Evolutionary conservation across 2,888 invertebrate species (phyloP).

Genomic region (Trachelus stipa): DNA sequence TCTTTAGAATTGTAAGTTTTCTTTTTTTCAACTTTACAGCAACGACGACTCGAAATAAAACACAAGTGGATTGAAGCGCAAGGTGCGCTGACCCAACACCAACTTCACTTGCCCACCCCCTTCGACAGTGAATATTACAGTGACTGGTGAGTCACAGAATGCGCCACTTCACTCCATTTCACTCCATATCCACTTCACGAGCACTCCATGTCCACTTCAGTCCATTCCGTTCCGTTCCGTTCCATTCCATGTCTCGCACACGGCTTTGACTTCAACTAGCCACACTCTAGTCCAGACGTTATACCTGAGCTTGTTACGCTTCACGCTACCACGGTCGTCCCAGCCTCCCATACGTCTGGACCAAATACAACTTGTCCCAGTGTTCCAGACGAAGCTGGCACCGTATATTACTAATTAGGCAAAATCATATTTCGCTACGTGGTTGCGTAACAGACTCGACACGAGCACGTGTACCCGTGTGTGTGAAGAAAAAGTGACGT

Average conservation of each 20-base stretch:
- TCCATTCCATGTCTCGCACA: slow-evolving; percentile 20
- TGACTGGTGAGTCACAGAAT: slow-evolving; percentile 41
- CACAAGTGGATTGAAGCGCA: slow-evolving; percentile 22
- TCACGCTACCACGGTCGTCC: slow-evolving; percentile 35
- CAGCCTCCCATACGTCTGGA: slow-evolving; percentile 37
- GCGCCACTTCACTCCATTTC: slow-evolving; percentile 17
- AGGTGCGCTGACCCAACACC: slow-evolving; percentile 54
- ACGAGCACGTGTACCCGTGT: too few species aligned
- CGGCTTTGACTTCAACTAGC: slow-evolving; percentile 1
- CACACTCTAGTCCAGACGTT: slow-evolving; percentile 21
- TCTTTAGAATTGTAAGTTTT: too few species aligned
- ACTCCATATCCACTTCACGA: slow-evolving; percentile 12
- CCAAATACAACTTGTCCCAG: not conserved
- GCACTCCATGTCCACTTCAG: not conserved
- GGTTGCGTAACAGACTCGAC: too few species aligned
- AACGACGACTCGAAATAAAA: too few species aligned
- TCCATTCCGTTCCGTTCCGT: slow-evolving; percentile 39
- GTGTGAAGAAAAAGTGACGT: too few species aligned
- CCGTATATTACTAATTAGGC: too few species aligned
- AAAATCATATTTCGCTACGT: too few species aligned
- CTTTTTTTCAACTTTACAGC: too few species aligned
- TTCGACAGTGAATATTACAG: slow-evolving; percentile 21
- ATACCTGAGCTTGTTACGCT: slow-evolving; percentile 38
- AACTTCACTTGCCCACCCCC: slow-evolving; percentile 39
- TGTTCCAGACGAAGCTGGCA: not conserved